Evolutionary conservation across 2,113 vertebrate genomes (phyloP).

Genomic region (Microcebus ravelobensis): DNA sequence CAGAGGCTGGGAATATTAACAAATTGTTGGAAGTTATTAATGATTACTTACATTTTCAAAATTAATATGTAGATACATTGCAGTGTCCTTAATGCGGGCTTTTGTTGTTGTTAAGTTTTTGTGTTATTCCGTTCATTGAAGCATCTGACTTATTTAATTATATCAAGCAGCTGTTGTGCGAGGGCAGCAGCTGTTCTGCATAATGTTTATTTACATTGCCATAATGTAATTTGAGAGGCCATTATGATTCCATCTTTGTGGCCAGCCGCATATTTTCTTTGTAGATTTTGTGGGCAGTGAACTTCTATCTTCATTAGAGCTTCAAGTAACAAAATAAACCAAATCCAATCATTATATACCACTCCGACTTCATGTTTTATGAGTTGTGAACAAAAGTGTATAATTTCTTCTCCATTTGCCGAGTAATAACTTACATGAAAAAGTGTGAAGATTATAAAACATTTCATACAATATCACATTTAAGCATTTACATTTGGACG

Average conservation of each 20-base stretch:
- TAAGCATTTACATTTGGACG: background rate
- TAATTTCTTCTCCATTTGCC: background rate
- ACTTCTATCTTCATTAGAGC: constrained; percentile 19
- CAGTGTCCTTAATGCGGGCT: background rate
- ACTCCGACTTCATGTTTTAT: background rate
- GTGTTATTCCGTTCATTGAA: constrained; percentile 25
- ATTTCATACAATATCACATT: background rate
- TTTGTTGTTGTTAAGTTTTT: background rate
- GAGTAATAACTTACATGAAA: background rate
- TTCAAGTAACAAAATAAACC: background rate
- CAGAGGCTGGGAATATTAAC: background rate
- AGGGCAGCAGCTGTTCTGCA: constrained; percentile 59
- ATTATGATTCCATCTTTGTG: constrained; percentile 51
- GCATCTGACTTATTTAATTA: constrained; percentile 62
- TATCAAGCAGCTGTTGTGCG: constrained; percentile 64
- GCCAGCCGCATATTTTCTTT: constrained; percentile 24
- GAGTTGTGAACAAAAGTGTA: background rate
- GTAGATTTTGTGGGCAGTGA: constrained; percentile 23
- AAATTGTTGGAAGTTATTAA: background rate
- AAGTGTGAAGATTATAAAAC: background rate
- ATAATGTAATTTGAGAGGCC: constrained; percentile 58
- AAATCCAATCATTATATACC: constrained; percentile 23
- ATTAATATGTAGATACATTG: background rate
- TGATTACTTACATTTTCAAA: background rate
- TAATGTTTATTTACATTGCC: constrained; percentile 67